Evolutionary conservation across 2,113 vertebrate genomes (phyloP).

Genomic region (Poeciliopsis retropinna): DNA sequence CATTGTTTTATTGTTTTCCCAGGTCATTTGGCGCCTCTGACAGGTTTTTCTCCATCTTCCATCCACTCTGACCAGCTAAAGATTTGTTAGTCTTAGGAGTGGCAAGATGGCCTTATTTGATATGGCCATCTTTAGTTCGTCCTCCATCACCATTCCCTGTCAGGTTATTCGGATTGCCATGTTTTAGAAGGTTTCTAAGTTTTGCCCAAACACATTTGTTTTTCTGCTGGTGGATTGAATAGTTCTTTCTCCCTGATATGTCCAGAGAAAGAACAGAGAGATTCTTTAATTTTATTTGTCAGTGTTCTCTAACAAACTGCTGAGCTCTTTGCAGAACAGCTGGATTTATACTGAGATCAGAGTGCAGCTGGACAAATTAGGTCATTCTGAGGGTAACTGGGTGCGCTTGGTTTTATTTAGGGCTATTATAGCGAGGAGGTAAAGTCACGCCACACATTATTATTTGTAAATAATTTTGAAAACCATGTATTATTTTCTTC

Average conservation of each 20-base stretch:
- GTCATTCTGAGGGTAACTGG: not conserved
- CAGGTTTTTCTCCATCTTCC: too few species aligned
- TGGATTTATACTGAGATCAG: too few species aligned
- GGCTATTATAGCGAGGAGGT: not conserved
- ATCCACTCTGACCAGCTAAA: too few species aligned
- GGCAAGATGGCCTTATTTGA: too few species aligned
- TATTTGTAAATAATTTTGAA: slow-evolving; percentile 29
- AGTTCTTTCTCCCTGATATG: too few species aligned
- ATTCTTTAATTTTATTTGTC: too few species aligned
- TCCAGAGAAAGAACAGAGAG: too few species aligned
- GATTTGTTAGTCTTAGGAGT: too few species aligned
- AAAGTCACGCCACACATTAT: not conserved
- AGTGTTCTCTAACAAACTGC: too few species aligned
- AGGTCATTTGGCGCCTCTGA: too few species aligned
- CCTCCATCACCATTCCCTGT: not conserved
- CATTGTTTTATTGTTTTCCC: too few species aligned
- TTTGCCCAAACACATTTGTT: not conserved
- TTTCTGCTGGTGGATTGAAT: not conserved
- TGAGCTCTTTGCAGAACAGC: too few species aligned
- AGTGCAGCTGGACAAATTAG: not conserved
- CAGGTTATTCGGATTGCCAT: not conserved
- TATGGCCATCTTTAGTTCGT: not conserved
- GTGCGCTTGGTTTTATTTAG: not conserved
- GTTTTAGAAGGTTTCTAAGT: not conserved
- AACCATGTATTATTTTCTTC: not conserved